Evolutionary conservation across 23 tunicate species (phyloP), one percentile per base, ranked within the genome.

Genomic region (Diplosoma virens): DNA sequence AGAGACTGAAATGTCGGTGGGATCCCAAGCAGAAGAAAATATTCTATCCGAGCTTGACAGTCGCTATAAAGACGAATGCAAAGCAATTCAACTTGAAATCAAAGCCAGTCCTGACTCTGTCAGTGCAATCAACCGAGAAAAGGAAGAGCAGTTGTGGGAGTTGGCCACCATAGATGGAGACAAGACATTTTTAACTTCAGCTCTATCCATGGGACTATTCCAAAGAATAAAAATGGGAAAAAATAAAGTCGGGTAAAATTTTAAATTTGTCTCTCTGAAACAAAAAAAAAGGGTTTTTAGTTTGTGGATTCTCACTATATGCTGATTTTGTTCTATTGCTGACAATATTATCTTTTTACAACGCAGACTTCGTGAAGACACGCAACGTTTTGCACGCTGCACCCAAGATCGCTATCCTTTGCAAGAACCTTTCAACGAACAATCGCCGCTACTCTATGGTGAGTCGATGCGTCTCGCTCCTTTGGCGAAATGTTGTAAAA

Each of bases 1-100:
- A n/a, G 36, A 80, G 20, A 80, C 80, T 58, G 93, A 89, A 65
- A 25, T 79, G 1, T 55, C 82, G 20, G 66, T 75, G 22, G 56
- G 58, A 20, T 66, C 67, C 33, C 58, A 66, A 5, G 36, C 30
- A 52, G 78, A 72, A 41, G 33, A 20, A 25, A 74, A 76, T 68
- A 73, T 83, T 35, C 3, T 77, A 3, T 55, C 77, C 23, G 96
- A 83, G 26, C 30, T 79, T 21, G 72, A 74, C 18, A 34, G 32
- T 16, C 45, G 85, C 16, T 89, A 66, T 46, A 86, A 79, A 32
- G 89, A 89, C 69, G 96, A 89, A 55, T 81, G 80, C 31, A 35
- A 48, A n/a, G 50, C 33, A 45, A 35, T 81, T 18, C 61, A 60
- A 25, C 37, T 30, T 28, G 6, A 45, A 1, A 24, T 80, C 2